Evolutionary conservation across 2,797 vertebrate genomes (phyloP).

Genomic region (Sebastes kiyomatsui): DNA sequence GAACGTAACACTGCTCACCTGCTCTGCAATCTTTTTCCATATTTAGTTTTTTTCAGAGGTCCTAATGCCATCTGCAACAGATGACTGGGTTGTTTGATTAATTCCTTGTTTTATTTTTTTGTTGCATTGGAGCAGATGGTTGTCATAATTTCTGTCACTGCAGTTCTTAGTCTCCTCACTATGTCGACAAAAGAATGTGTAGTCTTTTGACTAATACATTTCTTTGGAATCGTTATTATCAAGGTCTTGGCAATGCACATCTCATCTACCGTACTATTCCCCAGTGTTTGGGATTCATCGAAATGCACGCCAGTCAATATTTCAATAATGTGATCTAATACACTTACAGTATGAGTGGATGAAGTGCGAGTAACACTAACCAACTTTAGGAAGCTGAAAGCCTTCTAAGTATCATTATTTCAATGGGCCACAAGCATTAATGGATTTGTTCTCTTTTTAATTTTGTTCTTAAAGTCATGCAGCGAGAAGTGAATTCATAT

Average conservation of each 20-base stretch:
- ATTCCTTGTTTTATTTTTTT: background rate
- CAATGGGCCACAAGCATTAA: background rate
- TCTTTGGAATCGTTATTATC: background rate
- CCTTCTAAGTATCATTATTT: background rate
- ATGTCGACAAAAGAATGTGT: background rate
- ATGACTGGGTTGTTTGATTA: background rate
- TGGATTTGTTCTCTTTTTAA: background rate
- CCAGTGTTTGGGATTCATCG: background rate
- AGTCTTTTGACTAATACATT: background rate
- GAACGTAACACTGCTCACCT: background rate
- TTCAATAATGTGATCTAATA: background rate
- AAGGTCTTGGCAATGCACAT: background rate
- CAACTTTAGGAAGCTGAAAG: background rate
- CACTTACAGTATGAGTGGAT: background rate
- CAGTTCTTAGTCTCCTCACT: background rate
- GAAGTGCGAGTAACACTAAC: background rate
- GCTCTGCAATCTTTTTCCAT: background rate
- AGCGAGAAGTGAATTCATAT: background rate
- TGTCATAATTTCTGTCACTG: background rate
- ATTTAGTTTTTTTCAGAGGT: background rate
- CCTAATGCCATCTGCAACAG: background rate
- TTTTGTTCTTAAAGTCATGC: background rate
- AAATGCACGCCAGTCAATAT: background rate
- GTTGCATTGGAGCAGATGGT: background rate
- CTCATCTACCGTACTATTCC: background rate